A percentile compares a stretch with the other conserved stretches of the same genome.
Evolutionary conservation across 2,797 vertebrate genomes (phyloP).

Genomic region (Pangasius larnaudii): DNA sequence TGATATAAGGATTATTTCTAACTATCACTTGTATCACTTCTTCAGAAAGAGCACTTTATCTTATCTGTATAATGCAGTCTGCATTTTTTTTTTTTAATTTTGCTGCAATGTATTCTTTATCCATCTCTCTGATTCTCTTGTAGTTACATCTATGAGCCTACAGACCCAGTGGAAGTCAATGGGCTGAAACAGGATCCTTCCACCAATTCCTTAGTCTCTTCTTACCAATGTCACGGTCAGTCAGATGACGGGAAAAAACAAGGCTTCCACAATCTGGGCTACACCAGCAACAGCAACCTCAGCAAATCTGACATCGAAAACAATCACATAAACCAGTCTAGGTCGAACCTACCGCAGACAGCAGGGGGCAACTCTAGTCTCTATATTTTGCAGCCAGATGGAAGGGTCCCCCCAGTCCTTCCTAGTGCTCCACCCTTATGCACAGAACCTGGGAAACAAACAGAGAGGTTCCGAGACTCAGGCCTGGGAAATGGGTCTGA

Average conservation of each 20-base stretch:
- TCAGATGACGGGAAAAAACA: slow-evolving; percentile 66
- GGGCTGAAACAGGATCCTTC: slow-evolving; percentile 67
- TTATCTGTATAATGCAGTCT: not conserved
- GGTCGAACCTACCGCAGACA: slow-evolving; percentile 43
- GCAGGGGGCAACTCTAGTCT: slow-evolving; percentile 43
- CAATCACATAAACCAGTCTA: slow-evolving; percentile 74
- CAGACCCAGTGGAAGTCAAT: slow-evolving; percentile 65
- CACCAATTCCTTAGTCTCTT: slow-evolving; percentile 59
- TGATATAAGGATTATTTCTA: not conserved
- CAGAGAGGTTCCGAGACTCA: slow-evolving; percentile 49
- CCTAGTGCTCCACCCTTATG: slow-evolving; percentile 18
- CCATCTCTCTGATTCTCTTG: slow-evolving; percentile 34
- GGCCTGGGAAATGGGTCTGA: slow-evolving; percentile 37
- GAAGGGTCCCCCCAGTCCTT: slow-evolving; percentile 10
- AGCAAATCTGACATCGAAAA: slow-evolving; percentile 77
- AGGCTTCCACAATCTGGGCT: slow-evolving; percentile 78
- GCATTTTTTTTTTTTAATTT: not conserved
- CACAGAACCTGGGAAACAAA: slow-evolving; percentile 41
- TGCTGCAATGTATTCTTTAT: not conserved
- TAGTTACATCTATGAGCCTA: slow-evolving; percentile 89
- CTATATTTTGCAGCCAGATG: slow-evolving; percentile 75
- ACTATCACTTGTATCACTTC: not conserved
- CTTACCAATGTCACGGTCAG: slow-evolving; percentile 69
- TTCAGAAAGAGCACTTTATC: not conserved
- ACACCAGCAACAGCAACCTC: slow-evolving; percentile 65